phyloP scores from a whole-genome alignment of 2,888 invertebrate genomes.

The Andricus curvator region DNA sequence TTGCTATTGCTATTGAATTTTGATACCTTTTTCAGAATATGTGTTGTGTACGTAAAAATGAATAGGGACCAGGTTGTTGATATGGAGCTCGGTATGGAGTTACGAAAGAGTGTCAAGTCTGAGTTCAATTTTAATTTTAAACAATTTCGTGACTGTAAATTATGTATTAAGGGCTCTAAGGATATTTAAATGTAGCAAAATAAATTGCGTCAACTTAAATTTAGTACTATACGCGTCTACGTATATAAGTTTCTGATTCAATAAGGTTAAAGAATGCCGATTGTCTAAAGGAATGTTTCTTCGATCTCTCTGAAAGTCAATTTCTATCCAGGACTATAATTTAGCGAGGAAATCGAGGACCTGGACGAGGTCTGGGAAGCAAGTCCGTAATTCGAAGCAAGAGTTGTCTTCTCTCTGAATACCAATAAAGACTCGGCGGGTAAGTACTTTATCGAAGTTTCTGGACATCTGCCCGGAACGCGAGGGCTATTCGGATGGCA shows the following conservation, averaged over 20 bases:
- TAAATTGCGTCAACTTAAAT: constrained; percentile 14
- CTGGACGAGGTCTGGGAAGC: not conserved
- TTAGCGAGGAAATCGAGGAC: constrained; percentile 14
- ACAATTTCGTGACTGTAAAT: too few species aligned
- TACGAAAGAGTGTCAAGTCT: too few species aligned
- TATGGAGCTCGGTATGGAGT: too few species aligned
- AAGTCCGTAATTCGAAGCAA: too few species aligned
- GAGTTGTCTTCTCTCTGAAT: too few species aligned
- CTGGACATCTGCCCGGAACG: constrained; percentile 23
- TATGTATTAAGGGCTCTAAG: too few species aligned
- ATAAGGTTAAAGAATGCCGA: constrained; percentile 27
- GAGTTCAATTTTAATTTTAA: too few species aligned
- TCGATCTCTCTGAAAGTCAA: constrained; percentile 14
- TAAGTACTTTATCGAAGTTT: constrained; percentile 20
- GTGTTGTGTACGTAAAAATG: too few species aligned
- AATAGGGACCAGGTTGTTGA: too few species aligned
- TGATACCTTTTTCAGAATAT: too few species aligned
- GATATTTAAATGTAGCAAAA: too few species aligned
- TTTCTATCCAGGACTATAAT: constrained; percentile 21
- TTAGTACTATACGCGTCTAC: not conserved
- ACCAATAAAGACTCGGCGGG: not conserved
- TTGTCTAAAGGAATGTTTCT: constrained; percentile 31
- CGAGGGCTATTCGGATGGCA: not conserved
- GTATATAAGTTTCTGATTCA: not conserved
- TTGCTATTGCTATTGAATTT: too few species aligned